Base-by-base conservation (phyloP, 2,888 invertebrate genomes). In the Rhynchonema sp. region DNA sequence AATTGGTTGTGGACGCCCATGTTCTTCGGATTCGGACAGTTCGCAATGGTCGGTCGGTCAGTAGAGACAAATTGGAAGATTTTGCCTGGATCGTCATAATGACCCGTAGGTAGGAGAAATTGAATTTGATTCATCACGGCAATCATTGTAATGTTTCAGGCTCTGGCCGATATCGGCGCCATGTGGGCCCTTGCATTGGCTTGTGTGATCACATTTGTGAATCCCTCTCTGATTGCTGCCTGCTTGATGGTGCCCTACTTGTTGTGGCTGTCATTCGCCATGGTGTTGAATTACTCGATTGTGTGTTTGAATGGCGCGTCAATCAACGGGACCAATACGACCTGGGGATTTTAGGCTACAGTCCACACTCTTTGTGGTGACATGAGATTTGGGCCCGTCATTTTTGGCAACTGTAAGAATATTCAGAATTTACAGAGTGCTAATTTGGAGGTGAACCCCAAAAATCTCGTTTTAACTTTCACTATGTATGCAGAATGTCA, bases 191-290 rank as follows among this genome's bases (percentile, higher is more conserved):
- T 66, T 28, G 64, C 72, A 27, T 68, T 66, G 1, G 72, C 66
- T 1, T 70, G 70, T 53, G 66, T 69, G 26, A 63, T 63, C 53
- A 66, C 65, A 13, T 73, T 73, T 62, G 63, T 66, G 56, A 64
- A 66, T 9, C 75, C 84, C 2, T 84, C 84, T 71, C 78, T 78
- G 56, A 73, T 76, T 0, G 84, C 86, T 26, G 82, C 82, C 27
- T 26, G 25, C 13, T 23, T 52, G 52, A 38, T 86, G 74, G 67
- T 83, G 56, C 87, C 87, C 0, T 87, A 87, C 70, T 73, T 86
- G 27, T 80, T 79, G 26, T 87, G 87, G 86, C 73, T 82, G 52
- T 76, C 80, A 20, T 77, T 85, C 63, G 86, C 86, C 0, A 77
- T 82, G 0, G 78, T 79, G 28, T 76, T 87, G 6, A 86, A 82